Percentiles rank a stretch among this genome's conserved stretches.
Evolutionary conservation across 2,888 invertebrate species (phyloP).

Genomic region (Platypus cylindrus): DNA sequence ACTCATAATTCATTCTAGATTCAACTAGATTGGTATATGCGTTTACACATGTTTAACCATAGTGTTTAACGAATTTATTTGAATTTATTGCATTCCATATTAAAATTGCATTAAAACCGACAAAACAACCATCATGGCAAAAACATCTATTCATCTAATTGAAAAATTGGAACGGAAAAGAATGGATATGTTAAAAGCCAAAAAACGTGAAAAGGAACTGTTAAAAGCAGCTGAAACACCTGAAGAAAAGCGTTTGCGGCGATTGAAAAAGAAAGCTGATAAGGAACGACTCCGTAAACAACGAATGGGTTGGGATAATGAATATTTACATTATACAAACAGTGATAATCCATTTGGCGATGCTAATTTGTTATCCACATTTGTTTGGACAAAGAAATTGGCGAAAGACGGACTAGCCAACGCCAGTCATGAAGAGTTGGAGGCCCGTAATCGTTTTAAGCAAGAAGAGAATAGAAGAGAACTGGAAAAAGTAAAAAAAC

Average conservation of each 20-base stretch:
- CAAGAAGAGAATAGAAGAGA: slow-evolving; percentile 86
- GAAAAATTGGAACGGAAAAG: slow-evolving; percentile 63
- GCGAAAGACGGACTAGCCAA: slow-evolving; percentile 82
- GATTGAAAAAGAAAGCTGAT: slow-evolving; percentile 80
- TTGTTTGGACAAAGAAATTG: slow-evolving; percentile 94
- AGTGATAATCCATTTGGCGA: slow-evolving; percentile 98
- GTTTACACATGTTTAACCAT: too few relatives aligned
- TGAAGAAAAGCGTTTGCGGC: slow-evolving; percentile 74
- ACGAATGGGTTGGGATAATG: slow-evolving; percentile 95
- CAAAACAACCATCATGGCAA: too few relatives aligned
- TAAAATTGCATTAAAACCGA: too few relatives aligned
- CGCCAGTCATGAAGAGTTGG: slow-evolving; percentile 66
- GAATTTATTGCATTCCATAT: too few relatives aligned
- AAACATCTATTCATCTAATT: slow-evolving; percentile 39
- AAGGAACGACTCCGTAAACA: slow-evolving; percentile 81
- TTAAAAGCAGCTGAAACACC: slow-evolving; percentile 87
- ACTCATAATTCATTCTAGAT: too few relatives aligned
- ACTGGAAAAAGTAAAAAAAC: slow-evolving; percentile 87
- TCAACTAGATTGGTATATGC: too few relatives aligned
- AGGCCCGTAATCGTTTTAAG: slow-evolving; percentile 69
- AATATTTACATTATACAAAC: slow-evolving; percentile 94
- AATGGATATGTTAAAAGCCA: slow-evolving; percentile 49
- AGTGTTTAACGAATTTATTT: too few relatives aligned
- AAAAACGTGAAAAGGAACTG: slow-evolving; percentile 55
- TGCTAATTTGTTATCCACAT: slow-evolving; percentile 84